These are phyloP conservation scores for Equus quagga DNA, from an alignment of 2,113 vertebrate genomes.

Conservation along the genomic window DNA sequence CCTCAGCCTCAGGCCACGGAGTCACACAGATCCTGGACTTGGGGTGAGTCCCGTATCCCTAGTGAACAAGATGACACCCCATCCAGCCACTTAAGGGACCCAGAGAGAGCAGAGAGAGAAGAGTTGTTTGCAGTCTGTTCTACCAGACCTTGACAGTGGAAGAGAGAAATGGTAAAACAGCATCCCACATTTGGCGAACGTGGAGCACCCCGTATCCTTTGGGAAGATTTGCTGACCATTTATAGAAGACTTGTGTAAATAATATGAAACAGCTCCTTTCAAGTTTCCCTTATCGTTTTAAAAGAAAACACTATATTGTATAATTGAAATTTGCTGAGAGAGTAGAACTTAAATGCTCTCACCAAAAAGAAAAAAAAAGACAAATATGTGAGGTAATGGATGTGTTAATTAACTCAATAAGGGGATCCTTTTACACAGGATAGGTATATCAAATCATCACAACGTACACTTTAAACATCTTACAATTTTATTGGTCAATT, in stretches of 20 bases:
- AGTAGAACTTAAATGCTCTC: not conserved
- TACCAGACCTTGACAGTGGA: not conserved
- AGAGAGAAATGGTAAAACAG: not conserved
- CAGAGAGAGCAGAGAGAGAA: not conserved
- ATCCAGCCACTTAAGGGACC: rapidly evolving
- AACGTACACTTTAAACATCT: not conserved
- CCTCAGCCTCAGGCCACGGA: not conserved
- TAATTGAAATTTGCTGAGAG: not conserved
- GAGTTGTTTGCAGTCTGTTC: not conserved
- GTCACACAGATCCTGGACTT: not conserved
- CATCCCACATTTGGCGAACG: not conserved
- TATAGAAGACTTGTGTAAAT: not conserved
- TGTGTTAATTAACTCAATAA: not conserved
- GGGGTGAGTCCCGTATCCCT: not conserved
- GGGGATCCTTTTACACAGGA: not conserved
- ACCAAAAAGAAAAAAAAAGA: not conserved
- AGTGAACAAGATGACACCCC: not conserved
- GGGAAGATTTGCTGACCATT: not conserved
- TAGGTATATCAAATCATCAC: not conserved
- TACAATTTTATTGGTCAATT: not conserved
- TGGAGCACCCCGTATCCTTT: not conserved
- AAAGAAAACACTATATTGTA: not conserved
- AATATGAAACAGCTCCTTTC: not conserved
- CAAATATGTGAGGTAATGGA: not conserved
- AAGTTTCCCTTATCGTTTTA: not conserved